Evolutionary conservation across 2,113 vertebrate species (phyloP).

Genomic region (Lipophrys pholis): DNA sequence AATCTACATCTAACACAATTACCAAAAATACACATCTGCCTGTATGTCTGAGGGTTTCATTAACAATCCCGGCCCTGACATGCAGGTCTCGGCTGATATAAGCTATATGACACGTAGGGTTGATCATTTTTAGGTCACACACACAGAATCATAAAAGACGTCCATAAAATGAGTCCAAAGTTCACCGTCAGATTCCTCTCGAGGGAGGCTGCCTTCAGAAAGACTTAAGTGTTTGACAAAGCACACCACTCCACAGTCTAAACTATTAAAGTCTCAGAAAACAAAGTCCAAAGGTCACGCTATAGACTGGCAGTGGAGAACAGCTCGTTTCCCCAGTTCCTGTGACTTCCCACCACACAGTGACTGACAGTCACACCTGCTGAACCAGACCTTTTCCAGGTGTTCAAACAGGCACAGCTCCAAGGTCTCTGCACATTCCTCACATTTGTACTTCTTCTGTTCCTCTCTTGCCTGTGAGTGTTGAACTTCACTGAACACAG

Average conservation of each 20-base stretch:
- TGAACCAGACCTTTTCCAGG: conserved; percentile 8
- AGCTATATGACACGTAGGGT: neutral
- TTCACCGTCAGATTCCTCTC: conserved; percentile 42
- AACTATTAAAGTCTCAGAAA: conserved; percentile 7
- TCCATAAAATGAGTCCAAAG: conserved; percentile 58
- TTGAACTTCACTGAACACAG: neutral
- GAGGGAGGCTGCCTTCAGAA: conserved; percentile 29
- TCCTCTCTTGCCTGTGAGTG: neutral
- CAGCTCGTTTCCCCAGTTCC: neutral
- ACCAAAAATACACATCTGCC: neutral
- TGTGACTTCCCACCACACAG: neutral
- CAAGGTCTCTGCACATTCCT: conserved; percentile 5
- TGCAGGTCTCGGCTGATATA: neutral
- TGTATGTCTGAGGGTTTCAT: neutral
- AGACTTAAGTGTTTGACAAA: conserved; percentile 28
- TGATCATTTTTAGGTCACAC: conserved; percentile 36
- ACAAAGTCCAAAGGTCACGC: conserved; percentile 8
- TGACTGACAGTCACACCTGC: neutral
- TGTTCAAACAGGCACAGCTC: neutral
- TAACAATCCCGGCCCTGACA: neutral
- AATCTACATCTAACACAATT: too few species aligned
- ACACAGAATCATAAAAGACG: conserved; percentile 27
- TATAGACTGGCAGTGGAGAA: neutral
- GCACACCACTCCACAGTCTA: conserved; percentile 20
- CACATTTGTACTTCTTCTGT: neutral